These are phyloP conservation scores for Nannobrachium achirus DNA, from an alignment of 2,113 vertebrate genomes.

Conservation along the genomic window DNA sequence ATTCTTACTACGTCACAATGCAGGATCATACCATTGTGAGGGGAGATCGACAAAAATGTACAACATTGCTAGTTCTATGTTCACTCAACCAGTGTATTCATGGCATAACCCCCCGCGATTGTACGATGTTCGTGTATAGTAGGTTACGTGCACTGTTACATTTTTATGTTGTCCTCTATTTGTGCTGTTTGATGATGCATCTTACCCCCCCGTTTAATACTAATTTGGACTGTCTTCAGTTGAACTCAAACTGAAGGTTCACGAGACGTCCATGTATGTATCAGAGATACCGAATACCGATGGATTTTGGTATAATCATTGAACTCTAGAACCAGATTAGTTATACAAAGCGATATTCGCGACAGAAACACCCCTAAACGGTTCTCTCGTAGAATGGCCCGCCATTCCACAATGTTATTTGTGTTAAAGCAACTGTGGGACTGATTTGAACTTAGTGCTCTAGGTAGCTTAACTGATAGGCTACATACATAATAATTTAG, in stretches of 20 bases:
- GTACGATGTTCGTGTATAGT: neutral
- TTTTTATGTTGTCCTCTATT: accelerated
- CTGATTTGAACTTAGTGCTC: no score
- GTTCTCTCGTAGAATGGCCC: no score
- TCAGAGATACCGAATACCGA: no score
- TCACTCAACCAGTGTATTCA: accelerated
- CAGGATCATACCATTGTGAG: constrained; percentile 63
- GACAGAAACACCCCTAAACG: no score
- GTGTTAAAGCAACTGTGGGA: no score
- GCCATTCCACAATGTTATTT: no score
- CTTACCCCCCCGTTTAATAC: constrained; percentile 30
- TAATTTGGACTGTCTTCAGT: constrained; percentile 31
- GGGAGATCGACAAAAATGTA: constrained; percentile 1
- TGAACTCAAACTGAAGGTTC: constrained; percentile 71
- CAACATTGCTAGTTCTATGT: no score
- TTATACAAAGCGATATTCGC: no score
- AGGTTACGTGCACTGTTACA: neutral
- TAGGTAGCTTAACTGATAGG: no score
- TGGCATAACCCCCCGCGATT: neutral
- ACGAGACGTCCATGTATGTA: constrained; percentile 69
- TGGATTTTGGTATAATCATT: no score
- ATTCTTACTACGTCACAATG: constrained; percentile 77
- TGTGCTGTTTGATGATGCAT: neutral
- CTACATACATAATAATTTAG: no score
- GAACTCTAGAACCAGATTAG: neutral